phyloP scores from a whole-genome alignment of 1,140 invertebrate genomes.

The Camponotus floridanus region DNA sequence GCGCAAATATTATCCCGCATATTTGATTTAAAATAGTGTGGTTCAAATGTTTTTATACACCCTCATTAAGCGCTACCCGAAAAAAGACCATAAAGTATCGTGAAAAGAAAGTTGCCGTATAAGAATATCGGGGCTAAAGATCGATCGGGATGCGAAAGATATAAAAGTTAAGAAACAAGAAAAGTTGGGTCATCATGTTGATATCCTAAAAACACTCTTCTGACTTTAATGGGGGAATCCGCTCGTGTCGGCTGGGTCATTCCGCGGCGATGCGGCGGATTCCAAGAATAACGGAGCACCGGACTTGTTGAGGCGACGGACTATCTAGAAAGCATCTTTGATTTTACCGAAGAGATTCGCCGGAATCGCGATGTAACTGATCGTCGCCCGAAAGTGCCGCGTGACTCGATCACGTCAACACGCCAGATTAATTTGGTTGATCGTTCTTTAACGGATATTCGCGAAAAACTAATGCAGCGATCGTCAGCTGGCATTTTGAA shows the following conservation, averaged over 20 bases:
- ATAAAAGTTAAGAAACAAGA: conserved; percentile 21
- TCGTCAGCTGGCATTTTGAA: conserved; percentile 15
- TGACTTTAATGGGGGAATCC: conserved; percentile 69
- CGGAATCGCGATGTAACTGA: conserved; percentile 49
- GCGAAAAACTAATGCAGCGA: conserved; percentile 8
- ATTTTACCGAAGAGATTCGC: conserved; percentile 9
- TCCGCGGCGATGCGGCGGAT: conserved; percentile 71
- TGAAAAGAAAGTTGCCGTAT: background rate
- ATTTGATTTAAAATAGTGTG: background rate
- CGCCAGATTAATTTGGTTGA: background rate
- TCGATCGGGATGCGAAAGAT: background rate
- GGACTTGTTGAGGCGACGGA: conserved; percentile 42
- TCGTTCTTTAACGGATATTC: background rate
- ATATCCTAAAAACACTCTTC: conserved; percentile 59
- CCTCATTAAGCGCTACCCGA: background rate
- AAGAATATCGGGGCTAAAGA: background rate
- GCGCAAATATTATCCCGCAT: background rate
- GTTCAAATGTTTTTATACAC: conserved; percentile 25
- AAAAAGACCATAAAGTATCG: conserved; percentile 16
- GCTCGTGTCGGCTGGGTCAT: conserved; percentile 67
- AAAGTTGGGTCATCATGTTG: conserved; percentile 50
- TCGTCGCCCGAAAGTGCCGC: conserved; percentile 21
- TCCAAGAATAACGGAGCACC: conserved; percentile 70
- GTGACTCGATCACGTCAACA: background rate
- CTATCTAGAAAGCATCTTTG: background rate